Conservation (phyloP, 1,140 invertebrate genomes). For the Holcopasites calliopsidis region DNA sequence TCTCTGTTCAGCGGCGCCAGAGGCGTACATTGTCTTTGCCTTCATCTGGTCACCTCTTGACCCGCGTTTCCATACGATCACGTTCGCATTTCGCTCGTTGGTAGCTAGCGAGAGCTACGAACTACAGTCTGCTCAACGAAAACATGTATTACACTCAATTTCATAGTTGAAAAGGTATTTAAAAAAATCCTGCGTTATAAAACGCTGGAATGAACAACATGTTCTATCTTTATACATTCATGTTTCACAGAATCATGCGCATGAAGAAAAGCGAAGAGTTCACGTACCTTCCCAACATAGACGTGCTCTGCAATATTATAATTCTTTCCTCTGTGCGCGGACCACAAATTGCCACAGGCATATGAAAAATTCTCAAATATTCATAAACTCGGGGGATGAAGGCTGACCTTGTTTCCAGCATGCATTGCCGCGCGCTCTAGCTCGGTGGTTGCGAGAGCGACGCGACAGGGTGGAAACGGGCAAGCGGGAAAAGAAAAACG, state of each 20-base stretch:
- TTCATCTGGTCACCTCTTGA: constrained; percentile 66
- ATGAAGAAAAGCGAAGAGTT: neutral
- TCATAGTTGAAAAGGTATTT: too few species aligned
- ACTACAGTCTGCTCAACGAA: neutral
- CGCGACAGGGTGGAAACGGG: neutral
- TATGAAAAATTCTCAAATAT: constrained; percentile 12
- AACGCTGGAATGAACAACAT: too few species aligned
- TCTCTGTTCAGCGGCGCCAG: constrained; percentile 58
- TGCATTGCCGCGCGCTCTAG: neutral
- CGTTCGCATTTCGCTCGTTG: constrained; percentile 44
- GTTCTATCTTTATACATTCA: too few species aligned
- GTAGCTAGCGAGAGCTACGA: constrained; percentile 12
- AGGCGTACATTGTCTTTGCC: constrained; percentile 66
- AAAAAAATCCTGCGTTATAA: too few species aligned
- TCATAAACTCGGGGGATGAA: constrained; percentile 3
- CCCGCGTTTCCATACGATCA: constrained; percentile 65
- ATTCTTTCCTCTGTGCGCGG: neutral
- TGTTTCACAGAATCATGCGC: neutral
- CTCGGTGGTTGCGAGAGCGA: neutral
- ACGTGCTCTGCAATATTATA: neutral
- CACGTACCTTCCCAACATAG: neutral
- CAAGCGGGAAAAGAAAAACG: constrained; percentile 5
- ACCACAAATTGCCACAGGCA: neutral
- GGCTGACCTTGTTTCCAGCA: constrained; percentile 25
- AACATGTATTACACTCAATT: too few species aligned